Base-by-base conservation (phyloP, 1,140 invertebrate species). In the Drusus annulatus region DNA sequence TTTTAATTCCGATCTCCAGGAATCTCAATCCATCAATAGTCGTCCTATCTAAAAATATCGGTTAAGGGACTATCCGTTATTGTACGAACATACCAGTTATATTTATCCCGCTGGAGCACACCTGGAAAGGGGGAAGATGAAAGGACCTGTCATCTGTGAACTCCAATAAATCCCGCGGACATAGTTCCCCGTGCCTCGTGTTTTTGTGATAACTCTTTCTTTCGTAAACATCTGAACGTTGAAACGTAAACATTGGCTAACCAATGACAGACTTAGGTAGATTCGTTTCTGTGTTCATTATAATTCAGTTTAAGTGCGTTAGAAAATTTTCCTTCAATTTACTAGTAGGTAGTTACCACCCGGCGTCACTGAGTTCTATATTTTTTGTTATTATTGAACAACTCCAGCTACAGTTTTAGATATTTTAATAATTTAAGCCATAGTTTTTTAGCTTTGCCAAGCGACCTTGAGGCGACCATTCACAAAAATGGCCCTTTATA, bases 161-260 rank as follows among this genome's bases (percentile, higher is more conserved):
- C 78, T 83, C 81, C 81, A 80, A 83, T 83, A 83, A 83, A 83
- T 83, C 81, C 79, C 78, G 75, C 68, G 50, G 74, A 56, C 69
- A 79, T 60, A 73, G n/a, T n/a, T n/a, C 23, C 63, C 6, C 71
- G 73, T 76, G 68, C 74, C 56, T 58, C 62, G 56, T 60, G 15
- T 63, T 63, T 76, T 17, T 51, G 36, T 51, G 23, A 51, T 21
- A 58, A 68, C 73, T 69, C n/a, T 25, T 50, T 71, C 17, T 50
- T 71, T 71, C 19, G 50, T 68, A 71, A 21, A 52, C 19, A 52
- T 71, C 15, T 71, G 5, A 51, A 71, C 51, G 50, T 7, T 19
- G 16, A 52, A n/a, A 71, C 50, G 36, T 51, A 51, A 71, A 71
- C 68, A 71, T 50, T 16, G 68, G 68, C 50, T 51, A 21, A 36